Conservation (phyloP, 92 coral and sea anemone species). For the Muricea muricata region DNA sequence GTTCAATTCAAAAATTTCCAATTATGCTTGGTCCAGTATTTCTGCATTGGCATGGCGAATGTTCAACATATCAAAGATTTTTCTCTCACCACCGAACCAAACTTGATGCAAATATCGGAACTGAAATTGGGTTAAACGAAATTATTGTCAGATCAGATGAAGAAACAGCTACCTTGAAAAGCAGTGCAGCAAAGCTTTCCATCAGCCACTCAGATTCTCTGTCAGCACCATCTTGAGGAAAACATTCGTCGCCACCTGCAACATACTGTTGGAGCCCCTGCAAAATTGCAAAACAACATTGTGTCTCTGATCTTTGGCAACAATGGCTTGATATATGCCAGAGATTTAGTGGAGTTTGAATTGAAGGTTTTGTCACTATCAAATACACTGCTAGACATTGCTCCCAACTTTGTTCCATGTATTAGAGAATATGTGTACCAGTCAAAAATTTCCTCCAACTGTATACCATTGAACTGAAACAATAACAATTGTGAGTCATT, state of each 20-base stretch:
- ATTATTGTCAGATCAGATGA: neutral
- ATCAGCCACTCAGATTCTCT: neutral
- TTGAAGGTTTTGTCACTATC: neutral
- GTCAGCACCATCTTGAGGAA: neutral
- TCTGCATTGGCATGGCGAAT: neutral
- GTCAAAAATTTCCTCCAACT: neutral
- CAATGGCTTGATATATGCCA: neutral
- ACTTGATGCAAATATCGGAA: neutral
- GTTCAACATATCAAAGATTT: neutral
- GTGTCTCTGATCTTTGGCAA: conserved; percentile 10
- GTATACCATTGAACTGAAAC: conserved; percentile 8
- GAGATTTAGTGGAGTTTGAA: conserved; percentile 1
- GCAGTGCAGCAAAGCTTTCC: conserved; percentile 16
- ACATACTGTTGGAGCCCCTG: neutral
- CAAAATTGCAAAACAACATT: neutral
- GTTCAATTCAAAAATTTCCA: neutral
- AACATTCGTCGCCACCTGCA: neutral
- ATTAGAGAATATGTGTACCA: neutral
- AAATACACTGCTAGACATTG: neutral
- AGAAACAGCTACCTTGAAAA: neutral
- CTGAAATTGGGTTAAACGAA: neutral
- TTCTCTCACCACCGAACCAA: neutral
- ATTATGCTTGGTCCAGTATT: neutral
- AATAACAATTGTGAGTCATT: conserved; percentile 5
- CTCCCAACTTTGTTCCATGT: neutral